phyloP scores from a whole-genome alignment of 1,140 invertebrate species.

The Drosophila mojavensis region DNA sequence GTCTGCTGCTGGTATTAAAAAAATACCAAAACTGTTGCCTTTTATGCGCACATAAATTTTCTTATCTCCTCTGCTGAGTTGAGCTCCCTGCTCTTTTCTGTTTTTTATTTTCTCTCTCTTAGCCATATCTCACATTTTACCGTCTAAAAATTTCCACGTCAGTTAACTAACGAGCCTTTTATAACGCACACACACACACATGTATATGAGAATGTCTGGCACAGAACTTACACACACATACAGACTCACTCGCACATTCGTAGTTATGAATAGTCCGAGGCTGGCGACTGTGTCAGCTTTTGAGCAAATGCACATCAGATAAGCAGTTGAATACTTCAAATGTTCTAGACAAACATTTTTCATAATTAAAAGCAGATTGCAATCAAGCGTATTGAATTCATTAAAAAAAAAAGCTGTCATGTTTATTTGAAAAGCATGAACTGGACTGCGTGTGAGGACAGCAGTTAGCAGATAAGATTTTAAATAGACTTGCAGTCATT shows the following conservation, averaged over 20 bases:
- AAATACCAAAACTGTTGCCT: slow-evolving; percentile 33
- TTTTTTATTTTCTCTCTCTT: slow-evolving; percentile 15
- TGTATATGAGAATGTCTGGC: background rate
- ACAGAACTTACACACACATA: background rate
- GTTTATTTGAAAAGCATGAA: slow-evolving; percentile 2
- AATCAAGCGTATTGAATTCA: slow-evolving; percentile 4
- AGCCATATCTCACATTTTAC: slow-evolving; percentile 43
- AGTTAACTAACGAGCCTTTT: slow-evolving; percentile 67
- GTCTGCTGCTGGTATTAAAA: slow-evolving; percentile 16
- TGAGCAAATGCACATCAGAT: slow-evolving; percentile 15
- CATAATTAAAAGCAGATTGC: slow-evolving; percentile 19
- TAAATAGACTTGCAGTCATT: background rate
- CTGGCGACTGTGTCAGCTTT: slow-evolving; percentile 18
- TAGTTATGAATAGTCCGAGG: background rate
- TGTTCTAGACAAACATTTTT: slow-evolving; percentile 10
- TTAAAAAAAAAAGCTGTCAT: background rate
- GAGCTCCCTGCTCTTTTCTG: slow-evolving; percentile 29
- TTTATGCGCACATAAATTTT: slow-evolving; percentile 64
- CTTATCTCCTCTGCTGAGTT: slow-evolving; percentile 64
- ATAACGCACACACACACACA: slow-evolving; percentile 18
- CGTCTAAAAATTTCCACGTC: slow-evolving; percentile 69
- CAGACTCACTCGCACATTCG: background rate
- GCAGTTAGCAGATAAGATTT: slow-evolving; percentile 2
- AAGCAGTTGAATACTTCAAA: slow-evolving; percentile 11
- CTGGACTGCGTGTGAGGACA: background rate